Percentiles rank a stretch among this genome's conserved stretches.
Conservation (phyloP, 1,140 invertebrate species). For the Drosophila albomicans region DNA sequence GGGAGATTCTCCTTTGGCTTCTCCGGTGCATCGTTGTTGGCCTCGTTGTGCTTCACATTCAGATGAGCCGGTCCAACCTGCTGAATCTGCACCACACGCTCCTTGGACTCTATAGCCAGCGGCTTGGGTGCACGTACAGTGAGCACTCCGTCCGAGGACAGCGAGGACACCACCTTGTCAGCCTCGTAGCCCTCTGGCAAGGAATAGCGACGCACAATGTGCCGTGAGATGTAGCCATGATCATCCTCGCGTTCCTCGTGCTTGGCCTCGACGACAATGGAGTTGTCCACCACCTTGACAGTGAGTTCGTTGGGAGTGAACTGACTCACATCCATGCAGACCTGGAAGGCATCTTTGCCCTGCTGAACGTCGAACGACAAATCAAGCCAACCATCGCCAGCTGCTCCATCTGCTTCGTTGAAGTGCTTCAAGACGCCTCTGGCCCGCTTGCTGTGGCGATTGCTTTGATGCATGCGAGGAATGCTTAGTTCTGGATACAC, state of each 20-base stretch:
- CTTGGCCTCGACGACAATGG: constrained; percentile 89
- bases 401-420: constrained; percentile 27
- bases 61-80: constrained; percentile 84
- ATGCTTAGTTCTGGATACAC: background rate
- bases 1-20: background rate
- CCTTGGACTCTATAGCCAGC: constrained; percentile 76
- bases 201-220: constrained; percentile 89
- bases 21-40: constrained; percentile 32
- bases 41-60: constrained; percentile 75
- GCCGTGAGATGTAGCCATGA: constrained; percentile 90
- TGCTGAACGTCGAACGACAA: constrained; percentile 11
- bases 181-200: constrained; percentile 89
- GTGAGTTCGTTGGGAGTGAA: constrained; percentile 93
- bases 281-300: constrained; percentile 91
- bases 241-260: constrained; percentile 91
- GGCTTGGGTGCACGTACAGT: constrained; percentile 88
- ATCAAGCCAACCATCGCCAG: constrained; percentile 16
- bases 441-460: background rate
- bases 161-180: constrained; percentile 88
- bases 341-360: constrained; percentile 88
- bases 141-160: constrained; percentile 91
- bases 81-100: constrained; percentile 85
- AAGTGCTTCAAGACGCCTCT: no score
- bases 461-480: background rate
- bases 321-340: constrained; percentile 93